These are phyloP conservation scores for Euspilapteryx auroguttella DNA, from an alignment of 2,888 invertebrate species.

Conservation along the genomic window DNA sequence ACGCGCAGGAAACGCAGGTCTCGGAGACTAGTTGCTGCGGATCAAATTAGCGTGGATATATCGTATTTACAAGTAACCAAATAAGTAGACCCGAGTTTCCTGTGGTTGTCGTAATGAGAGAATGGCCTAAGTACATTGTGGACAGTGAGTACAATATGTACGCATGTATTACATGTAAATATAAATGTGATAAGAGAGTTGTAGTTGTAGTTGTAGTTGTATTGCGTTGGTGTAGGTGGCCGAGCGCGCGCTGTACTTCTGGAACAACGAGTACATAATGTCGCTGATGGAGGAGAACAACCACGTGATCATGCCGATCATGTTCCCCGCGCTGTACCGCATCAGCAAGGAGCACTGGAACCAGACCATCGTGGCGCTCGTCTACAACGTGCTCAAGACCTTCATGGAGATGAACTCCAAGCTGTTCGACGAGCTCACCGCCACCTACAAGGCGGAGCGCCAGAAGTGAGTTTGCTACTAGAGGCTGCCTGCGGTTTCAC, in stretches of 20 bases:
- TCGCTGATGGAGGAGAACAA: constrained; percentile 99
- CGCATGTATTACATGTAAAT: no score
- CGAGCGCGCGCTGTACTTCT: constrained; percentile 97
- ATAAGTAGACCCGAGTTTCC: no score
- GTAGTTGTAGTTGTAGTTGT: no score
- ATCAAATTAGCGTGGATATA: no score
- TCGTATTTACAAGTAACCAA: no score
- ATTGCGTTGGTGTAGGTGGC: constrained; percentile 95
- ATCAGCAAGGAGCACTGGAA: constrained; percentile 99
- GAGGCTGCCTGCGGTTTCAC: no score
- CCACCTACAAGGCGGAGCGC: constrained; percentile 97
- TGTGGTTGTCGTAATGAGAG: no score
- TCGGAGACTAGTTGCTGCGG: no score
- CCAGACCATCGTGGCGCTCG: constrained; percentile 98
- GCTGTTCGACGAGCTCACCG: constrained; percentile 97
- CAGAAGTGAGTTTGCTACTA: constrained; percentile 84
- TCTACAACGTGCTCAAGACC: constrained; percentile 99
- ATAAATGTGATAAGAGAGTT: no score
- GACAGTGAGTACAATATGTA: no score
- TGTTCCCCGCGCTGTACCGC: constrained; percentile 99
- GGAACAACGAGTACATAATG: constrained; percentile 99
- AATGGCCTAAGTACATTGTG: no score
- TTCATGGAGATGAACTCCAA: constrained; percentile 99
- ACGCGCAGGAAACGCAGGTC: no score
- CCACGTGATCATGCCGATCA: constrained; percentile 97